Evolutionary conservation across 2,797 vertebrate genomes (phyloP).

Genomic region (Acanthornis magna): DNA sequence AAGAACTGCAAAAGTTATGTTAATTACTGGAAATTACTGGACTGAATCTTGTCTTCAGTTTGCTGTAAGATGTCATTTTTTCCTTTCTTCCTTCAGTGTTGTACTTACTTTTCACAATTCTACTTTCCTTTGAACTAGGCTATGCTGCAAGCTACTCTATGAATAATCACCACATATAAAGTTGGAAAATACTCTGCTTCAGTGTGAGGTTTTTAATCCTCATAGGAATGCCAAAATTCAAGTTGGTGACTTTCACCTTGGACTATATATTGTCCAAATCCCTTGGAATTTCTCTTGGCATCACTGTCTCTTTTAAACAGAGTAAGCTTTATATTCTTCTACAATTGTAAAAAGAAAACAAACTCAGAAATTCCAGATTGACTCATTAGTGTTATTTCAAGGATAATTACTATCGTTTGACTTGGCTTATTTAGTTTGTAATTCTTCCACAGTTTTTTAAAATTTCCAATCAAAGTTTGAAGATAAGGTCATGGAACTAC

Average conservation of each 20-base stretch:
- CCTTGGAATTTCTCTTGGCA: constrained; percentile 26
- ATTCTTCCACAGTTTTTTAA: neutral
- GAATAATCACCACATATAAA: neutral
- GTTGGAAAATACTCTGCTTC: neutral
- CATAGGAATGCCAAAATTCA: constrained; percentile 50
- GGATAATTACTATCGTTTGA: neutral
- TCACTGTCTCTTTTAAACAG: neutral
- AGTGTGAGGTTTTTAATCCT: constrained; percentile 31
- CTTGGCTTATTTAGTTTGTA: neutral
- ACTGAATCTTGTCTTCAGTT: neutral
- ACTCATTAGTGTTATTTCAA: neutral
- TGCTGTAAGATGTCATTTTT: neutral
- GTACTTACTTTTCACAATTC: neutral
- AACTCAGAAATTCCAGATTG: neutral
- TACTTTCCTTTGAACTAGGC: neutral
- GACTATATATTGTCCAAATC: neutral
- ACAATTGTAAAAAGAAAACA: neutral
- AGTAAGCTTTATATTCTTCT: neutral
- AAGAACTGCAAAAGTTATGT: neutral
- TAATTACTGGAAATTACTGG: neutral
- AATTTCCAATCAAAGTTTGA: neutral
- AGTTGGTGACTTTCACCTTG: constrained; percentile 11
- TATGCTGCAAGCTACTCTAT: neutral
- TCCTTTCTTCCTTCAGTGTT: neutral
- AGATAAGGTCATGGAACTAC: neutral